phyloP scores from a whole-genome alignment of 2,797 vertebrate species.

The Chloroceryle amazona region DNA sequence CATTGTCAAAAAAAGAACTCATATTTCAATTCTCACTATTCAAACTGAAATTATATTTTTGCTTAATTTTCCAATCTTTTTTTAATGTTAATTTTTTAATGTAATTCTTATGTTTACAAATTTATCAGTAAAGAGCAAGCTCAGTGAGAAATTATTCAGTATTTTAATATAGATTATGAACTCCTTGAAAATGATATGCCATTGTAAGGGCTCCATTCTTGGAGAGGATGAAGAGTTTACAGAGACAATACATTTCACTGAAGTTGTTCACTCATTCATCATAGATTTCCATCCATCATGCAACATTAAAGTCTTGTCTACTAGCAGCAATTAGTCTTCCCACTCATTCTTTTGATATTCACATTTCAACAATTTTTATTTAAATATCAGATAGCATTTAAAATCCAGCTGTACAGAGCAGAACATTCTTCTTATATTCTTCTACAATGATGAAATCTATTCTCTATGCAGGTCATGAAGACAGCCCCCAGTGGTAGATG shows the following conservation, averaged over 20 bases:
- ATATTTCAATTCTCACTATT: not conserved
- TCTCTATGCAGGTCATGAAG: not conserved
- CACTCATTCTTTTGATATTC: not conserved
- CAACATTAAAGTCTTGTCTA: not conserved
- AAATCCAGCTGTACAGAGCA: not conserved
- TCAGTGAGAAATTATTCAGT: not conserved
- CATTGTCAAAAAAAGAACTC: not conserved
- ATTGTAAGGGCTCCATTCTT: not conserved
- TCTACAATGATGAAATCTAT: not conserved
- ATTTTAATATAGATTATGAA: not conserved
- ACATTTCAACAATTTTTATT: constrained; percentile 9
- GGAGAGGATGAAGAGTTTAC: not conserved
- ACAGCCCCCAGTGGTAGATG: not conserved
- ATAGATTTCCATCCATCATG: not conserved
- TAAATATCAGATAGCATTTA: not conserved
- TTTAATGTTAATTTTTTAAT: not conserved
- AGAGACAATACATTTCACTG: not conserved
- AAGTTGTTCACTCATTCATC: not conserved
- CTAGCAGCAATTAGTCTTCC: constrained; percentile 1
- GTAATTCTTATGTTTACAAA: not conserved
- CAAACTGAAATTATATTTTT: not conserved
- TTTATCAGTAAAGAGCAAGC: not conserved
- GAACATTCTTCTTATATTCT: not conserved
- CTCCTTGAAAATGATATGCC: not conserved
- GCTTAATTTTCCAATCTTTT: not conserved